These are phyloP conservation scores for Myripristis jacobus DNA, from an alignment of 2,797 vertebrate species.

Conservation along the genomic window DNA sequence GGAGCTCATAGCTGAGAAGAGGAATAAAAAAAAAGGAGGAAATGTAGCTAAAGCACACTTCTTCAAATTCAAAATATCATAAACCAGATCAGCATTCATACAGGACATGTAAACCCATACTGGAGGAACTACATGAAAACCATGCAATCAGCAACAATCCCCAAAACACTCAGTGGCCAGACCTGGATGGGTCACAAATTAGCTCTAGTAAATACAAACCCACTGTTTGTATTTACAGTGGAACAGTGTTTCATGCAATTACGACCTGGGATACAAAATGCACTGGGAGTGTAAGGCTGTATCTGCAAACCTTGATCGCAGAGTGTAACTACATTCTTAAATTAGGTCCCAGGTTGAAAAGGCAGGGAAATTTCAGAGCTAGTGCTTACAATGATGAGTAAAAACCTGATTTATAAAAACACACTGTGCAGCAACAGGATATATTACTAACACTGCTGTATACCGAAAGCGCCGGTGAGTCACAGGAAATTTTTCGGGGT, in stretches of 20 bases:
- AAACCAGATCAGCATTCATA: background rate
- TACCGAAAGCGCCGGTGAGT: background rate
- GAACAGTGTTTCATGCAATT: background rate
- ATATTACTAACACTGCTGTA: background rate
- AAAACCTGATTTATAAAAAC: background rate
- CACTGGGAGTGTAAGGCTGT: background rate
- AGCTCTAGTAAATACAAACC: background rate
- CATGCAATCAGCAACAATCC: no score
- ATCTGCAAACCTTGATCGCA: background rate
- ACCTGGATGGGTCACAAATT: background rate
- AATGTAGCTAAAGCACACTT: background rate
- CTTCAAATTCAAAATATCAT: background rate
- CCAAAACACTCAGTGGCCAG: no score
- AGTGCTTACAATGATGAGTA: background rate
- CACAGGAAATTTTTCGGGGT: background rate
- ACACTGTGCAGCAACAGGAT: background rate
- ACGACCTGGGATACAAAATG: background rate
- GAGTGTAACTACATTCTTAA: background rate
- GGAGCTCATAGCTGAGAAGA: conserved; percentile 92
- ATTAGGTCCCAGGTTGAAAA: background rate
- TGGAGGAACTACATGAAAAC: no score
- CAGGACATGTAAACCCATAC: background rate
- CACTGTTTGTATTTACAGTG: no score
- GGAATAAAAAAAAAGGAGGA: background rate
- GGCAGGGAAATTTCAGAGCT: background rate